These are phyloP conservation scores for Pseudomyrmex dendroicus DNA, from an alignment of 1,140 invertebrate genomes.

Conservation along the genomic window DNA sequence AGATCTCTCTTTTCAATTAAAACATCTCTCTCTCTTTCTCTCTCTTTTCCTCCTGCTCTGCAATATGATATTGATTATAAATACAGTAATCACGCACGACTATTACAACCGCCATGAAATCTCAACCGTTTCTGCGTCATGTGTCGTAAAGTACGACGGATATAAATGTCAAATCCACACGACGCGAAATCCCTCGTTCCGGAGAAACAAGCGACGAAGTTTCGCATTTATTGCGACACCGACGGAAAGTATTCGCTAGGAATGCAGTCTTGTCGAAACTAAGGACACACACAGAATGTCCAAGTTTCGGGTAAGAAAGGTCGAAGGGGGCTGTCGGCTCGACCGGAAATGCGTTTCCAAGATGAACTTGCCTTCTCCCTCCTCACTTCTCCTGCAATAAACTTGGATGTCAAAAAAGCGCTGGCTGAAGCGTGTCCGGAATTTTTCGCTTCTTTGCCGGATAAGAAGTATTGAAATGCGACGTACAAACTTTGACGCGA, in stretches of 20 bases:
- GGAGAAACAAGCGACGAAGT: constrained; percentile 42
- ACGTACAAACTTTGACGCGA: constrained; percentile 49
- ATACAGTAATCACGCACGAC: background rate
- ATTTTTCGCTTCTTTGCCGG: constrained; percentile 66
- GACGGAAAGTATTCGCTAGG: constrained; percentile 39
- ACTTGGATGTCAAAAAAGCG: constrained; percentile 28
- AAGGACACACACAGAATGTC: constrained; percentile 43
- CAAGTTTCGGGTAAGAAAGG: constrained; percentile 57
- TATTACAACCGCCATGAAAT: background rate
- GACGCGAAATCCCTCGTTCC: constrained; percentile 31
- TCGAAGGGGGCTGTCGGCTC: constrained; percentile 58
- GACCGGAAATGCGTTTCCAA: constrained; percentile 67
- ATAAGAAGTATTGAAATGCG: constrained; percentile 70
- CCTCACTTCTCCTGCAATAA: background rate
- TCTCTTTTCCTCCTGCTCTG: background rate
- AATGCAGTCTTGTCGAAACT: constrained; percentile 52
- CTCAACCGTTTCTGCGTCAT: constrained; percentile 13
- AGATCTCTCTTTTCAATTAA: constrained; percentile 27
- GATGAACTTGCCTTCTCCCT: constrained; percentile 57
- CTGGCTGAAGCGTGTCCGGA: constrained; percentile 46
- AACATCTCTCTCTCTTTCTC: background rate
- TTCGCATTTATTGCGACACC: constrained; percentile 50
- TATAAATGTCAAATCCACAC: constrained; percentile 43
- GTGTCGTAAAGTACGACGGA: constrained; percentile 35
- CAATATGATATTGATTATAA: too few relatives aligned